phyloP scores from a whole-genome alignment of 2,113 vertebrate species.

The Recurvirostra avosetta region DNA sequence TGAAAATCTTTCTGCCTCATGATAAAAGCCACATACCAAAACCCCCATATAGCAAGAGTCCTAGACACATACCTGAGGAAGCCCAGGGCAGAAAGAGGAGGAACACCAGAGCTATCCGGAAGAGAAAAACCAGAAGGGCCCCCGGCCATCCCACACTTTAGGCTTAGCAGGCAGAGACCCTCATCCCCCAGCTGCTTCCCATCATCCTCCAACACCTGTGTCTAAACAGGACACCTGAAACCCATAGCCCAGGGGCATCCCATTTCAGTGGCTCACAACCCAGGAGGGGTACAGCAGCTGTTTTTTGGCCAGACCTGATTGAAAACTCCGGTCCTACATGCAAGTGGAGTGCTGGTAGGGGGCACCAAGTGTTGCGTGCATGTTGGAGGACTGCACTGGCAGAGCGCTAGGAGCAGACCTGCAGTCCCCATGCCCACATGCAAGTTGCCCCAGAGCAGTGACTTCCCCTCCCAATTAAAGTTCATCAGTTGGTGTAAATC shows the following conservation, averaged over 20 bases:
- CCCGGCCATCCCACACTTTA: background rate
- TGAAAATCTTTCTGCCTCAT: background rate
- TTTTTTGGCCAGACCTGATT: background rate
- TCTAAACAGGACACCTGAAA: background rate
- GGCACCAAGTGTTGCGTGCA: accelerated
- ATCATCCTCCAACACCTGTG: background rate
- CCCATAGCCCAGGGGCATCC: background rate
- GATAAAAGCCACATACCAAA: background rate
- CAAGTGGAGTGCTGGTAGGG: accelerated
- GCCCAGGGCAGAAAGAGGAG: background rate
- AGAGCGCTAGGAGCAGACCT: background rate
- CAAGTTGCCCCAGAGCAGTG: background rate
- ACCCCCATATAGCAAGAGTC: background rate
- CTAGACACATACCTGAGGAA: background rate
- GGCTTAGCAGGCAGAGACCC: background rate
- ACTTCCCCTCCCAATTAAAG: background rate
- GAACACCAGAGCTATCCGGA: background rate
- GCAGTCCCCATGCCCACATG: too few relatives aligned
- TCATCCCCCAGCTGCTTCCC: background rate
- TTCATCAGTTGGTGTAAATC: background rate
- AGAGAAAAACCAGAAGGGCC: background rate
- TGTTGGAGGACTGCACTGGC: background rate
- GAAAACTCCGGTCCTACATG: background rate
- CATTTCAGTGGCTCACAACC: background rate
- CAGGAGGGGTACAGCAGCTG: background rate